A percentile compares a stretch with the other conserved stretches of the same genome.
Conservation (phyloP, 2,113 vertebrate genomes). For the Ascaphus truei region DNA sequence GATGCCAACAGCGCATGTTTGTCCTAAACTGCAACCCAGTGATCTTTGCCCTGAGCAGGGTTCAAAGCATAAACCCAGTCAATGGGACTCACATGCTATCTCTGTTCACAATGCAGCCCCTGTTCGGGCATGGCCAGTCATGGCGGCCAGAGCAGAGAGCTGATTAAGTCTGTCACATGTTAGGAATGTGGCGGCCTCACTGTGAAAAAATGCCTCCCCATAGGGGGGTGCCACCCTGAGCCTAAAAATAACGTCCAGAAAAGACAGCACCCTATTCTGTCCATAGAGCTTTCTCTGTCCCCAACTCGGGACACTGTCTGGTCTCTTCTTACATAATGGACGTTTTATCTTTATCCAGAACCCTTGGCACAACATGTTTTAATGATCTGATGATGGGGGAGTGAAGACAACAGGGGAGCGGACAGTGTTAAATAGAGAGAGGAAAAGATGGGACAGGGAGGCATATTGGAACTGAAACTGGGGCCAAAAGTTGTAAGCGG, state of each 20-base stretch:
- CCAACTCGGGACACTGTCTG: neutral
- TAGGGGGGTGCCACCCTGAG: neutral
- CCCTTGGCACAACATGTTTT: no score
- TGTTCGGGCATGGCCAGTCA: constrained; percentile 47
- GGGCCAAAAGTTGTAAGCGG: neutral
- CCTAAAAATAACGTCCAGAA: neutral
- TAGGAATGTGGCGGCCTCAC: constrained; percentile 66
- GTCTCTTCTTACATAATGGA: neutral
- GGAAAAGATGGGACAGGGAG: neutral
- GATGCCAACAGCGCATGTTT: constrained; percentile 2
- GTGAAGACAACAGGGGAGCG: neutral
- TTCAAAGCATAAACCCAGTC: neutral
- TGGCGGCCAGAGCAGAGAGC: constrained; percentile 38
- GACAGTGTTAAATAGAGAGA: neutral
- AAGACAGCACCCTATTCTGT: constrained; percentile 9
- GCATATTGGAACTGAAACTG: neutral
- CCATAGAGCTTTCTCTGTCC: neutral
- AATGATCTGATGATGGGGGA: neutral
- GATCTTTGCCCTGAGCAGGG: constrained; percentile 36
- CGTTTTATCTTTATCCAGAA: neutral
- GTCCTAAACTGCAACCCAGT: neutral
- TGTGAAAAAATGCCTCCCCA: constrained; percentile 60
- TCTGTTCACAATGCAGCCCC: constrained; percentile 56
- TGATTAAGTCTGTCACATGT: constrained; percentile 49
- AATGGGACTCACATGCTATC: constrained; percentile 41